phyloP scores from a whole-genome alignment of 2,797 vertebrate genomes.

The Poeciliopsis gracilis region DNA sequence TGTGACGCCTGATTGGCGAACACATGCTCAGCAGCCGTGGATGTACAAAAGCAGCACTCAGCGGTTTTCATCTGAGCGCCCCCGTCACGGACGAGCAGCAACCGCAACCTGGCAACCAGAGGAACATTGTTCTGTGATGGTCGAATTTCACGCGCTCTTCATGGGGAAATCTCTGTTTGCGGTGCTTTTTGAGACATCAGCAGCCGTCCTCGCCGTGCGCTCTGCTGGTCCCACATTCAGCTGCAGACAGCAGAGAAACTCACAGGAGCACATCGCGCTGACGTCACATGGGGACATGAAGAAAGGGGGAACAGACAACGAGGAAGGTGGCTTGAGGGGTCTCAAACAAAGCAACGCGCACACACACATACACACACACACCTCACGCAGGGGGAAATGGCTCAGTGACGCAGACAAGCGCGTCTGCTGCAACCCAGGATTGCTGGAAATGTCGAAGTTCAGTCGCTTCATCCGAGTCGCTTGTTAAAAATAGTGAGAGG shows the following conservation, averaged over 20 bases:
- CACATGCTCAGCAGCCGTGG: neutral
- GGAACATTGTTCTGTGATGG: slow-evolving; percentile 10
- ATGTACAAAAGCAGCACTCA: slow-evolving; percentile 5
- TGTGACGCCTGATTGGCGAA: neutral
- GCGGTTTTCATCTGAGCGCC: neutral
- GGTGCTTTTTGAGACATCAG: slow-evolving; percentile 5
- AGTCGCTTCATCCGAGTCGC: slow-evolving; percentile 25
- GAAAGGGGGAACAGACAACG: slow-evolving; percentile 14
- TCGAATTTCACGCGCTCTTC: slow-evolving; percentile 2
- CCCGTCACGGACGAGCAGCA: neutral
- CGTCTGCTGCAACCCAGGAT: too few relatives aligned
- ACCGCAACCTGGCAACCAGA: slow-evolving; percentile 15
- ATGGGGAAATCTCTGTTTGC: neutral
- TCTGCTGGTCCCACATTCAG: slow-evolving; percentile 2
- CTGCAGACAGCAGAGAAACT: slow-evolving; percentile 10
- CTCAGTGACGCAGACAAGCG: too few relatives aligned
- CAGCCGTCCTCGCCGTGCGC: slow-evolving; percentile 1
- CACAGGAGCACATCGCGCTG: slow-evolving; percentile 35
- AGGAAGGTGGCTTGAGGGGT: slow-evolving; percentile 31
- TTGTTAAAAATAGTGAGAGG: slow-evolving; percentile 17
- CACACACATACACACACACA: neutral
- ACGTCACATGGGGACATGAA: slow-evolving; percentile 31
- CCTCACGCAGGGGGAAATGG: too few relatives aligned
- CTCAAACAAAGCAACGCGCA: neutral
- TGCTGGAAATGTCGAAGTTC: too few relatives aligned